Base-by-base conservation (phyloP, 1,140 invertebrate species). In the Drosophila subpulchrella region DNA sequence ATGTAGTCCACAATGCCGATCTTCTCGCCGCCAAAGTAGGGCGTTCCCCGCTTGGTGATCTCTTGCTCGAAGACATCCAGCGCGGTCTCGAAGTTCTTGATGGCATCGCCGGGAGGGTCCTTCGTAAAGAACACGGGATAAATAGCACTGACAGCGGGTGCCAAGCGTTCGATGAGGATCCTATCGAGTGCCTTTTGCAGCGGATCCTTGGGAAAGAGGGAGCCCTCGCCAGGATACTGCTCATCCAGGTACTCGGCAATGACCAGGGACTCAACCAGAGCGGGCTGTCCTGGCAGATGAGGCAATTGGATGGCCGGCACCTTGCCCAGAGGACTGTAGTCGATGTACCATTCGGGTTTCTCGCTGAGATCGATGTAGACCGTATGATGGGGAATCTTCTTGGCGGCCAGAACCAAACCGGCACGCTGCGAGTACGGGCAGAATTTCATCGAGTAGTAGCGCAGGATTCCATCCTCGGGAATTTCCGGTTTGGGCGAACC, bases 351-450 rank as follows among this genome's bases (percentile, higher is more conserved):
- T 51, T 98, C 97, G 0, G 98, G 97, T 92, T 98, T 98, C 36
- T 95, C 93, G n/a, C 93, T 94, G 44, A 98, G 92, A 93, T 98
- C 95, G 20, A 98, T 94, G 88, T 97, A 97, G 6, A 98, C 95
- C 8, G 95, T 94, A 91, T 98, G 97, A 90, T 97, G 95, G 94
- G 96, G 95, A 65, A 98, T 95, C 62, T 96, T 94, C 93, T 98
- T 98, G 15, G 97, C 96, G 56, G 95, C 95, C 11, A 98, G 92
- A 1, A 97, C 95, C 8, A 98, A 93, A 46, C 96, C 94, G n/a
- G 96, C 95, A 63, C 97, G 94, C 80, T 98, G 96, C 0, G 97
- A 97, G 91, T 95, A 99, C 0, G 98, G 98, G 91, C 97, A 98
- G 92, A 96, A 98, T 72, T 96, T 94, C 97, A 96, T 98, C 38